phyloP scores from a whole-genome alignment of 2,797 vertebrate species.

The Enteromius radiatus region DNA sequence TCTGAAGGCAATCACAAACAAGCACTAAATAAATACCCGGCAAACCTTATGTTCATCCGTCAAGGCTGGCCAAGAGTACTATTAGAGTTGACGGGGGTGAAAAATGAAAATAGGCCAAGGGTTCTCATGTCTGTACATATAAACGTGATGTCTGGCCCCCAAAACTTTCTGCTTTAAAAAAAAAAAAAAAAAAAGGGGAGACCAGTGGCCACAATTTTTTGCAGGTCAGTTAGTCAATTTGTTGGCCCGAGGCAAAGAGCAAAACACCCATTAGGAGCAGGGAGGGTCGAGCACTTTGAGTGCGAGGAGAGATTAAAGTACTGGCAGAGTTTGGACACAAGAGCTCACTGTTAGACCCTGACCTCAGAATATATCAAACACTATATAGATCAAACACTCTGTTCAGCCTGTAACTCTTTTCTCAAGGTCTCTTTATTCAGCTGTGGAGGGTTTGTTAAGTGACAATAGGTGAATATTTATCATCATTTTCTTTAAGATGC shows the following conservation, averaged over 20 bases:
- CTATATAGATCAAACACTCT: slow-evolving; percentile 19
- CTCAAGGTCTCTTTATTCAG: background rate
- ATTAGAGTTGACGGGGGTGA: slow-evolving; percentile 35
- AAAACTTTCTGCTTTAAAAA: slow-evolving; percentile 45
- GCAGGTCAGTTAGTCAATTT: slow-evolving; percentile 68
- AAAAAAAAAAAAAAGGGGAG: slow-evolving; percentile 46
- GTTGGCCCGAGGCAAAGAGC: slow-evolving; percentile 59
- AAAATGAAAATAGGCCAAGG: slow-evolving; percentile 31
- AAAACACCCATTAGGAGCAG: slow-evolving; percentile 59
- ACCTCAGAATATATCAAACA: slow-evolving; percentile 39
- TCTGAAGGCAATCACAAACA: slow-evolving; percentile 45
- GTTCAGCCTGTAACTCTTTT: background rate
- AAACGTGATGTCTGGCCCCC: slow-evolving; percentile 21
- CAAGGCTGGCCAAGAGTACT: slow-evolving; percentile 28
- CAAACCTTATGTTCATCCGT: slow-evolving; percentile 32
- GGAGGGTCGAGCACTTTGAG: slow-evolving; percentile 24
- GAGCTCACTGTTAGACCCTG: slow-evolving; percentile 17
- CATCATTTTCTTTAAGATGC: background rate
- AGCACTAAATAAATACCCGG: slow-evolving; percentile 41
- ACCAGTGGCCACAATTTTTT: slow-evolving; percentile 60
- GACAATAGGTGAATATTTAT: background rate
- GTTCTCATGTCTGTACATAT: slow-evolving; percentile 36
- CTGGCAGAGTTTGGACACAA: slow-evolving; percentile 48
- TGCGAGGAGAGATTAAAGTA: slow-evolving; percentile 33
- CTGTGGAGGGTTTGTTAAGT: background rate